phyloP scores from a whole-genome alignment of 2,888 invertebrate genomes.

The Oscheius sp. region DNA sequence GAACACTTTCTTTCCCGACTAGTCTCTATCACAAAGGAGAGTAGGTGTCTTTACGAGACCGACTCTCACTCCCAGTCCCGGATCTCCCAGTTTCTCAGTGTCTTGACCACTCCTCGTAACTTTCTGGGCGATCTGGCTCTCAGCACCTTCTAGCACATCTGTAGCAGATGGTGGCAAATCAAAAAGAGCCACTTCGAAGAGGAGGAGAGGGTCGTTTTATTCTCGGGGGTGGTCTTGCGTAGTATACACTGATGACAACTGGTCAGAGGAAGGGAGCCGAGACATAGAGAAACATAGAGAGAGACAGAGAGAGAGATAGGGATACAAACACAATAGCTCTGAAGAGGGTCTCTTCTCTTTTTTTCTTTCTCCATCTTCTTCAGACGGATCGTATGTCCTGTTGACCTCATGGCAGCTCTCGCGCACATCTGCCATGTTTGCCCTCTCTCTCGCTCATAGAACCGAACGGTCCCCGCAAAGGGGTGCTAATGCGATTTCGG shows the following conservation, averaged over 20 bases:
- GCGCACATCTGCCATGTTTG: conserved; percentile 23
- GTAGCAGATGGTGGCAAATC: conserved; percentile 28
- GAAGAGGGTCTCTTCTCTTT: not conserved
- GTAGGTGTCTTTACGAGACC: no score
- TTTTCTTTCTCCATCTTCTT: not conserved
- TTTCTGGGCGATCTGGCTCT: no score
- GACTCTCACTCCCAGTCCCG: no score
- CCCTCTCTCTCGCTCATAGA: not conserved
- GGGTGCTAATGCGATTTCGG: conserved; percentile 25
- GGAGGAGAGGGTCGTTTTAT: conserved; percentile 24
- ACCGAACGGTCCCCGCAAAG: conserved; percentile 3
- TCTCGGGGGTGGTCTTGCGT: conserved; percentile 8
- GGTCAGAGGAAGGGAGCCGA: not conserved
- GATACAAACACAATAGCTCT: not conserved
- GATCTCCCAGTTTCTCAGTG: no score
- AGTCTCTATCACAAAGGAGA: no score
- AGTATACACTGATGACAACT: not conserved
- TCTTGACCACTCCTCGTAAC: no score
- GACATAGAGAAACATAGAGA: not conserved
- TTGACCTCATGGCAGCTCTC: conserved; percentile 8
- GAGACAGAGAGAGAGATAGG: not conserved
- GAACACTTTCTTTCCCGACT: no score
- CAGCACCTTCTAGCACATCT: conserved; percentile 20
- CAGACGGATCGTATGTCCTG: conserved; percentile 3
- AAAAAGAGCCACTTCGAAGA: conserved; percentile 27